Percentiles rank a stretch among this genome's conserved stretches.
phyloP scores from a whole-genome alignment of 2,888 invertebrate genomes.

The Argyresthia goedartella region DNA sequence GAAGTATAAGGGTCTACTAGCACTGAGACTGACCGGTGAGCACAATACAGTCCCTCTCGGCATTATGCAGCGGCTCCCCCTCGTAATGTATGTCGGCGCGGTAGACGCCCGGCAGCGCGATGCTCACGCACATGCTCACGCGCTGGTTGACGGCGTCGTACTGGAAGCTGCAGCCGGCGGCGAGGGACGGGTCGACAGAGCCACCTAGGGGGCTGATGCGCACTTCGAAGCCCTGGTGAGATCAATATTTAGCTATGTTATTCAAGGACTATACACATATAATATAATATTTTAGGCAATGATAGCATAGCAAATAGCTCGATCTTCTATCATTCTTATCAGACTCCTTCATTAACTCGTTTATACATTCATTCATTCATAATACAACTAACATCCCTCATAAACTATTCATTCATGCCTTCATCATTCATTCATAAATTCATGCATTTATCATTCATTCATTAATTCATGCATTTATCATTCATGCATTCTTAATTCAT shows the following conservation, averaged over 20 bases:
- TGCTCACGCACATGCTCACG: conserved; percentile 81
- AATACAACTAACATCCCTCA: too few relatives aligned
- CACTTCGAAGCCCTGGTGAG: conserved; percentile 73
- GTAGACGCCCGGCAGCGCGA: conserved; percentile 85
- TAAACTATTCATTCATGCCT: too few relatives aligned
- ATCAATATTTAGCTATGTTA: neutral
- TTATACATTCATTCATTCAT: too few relatives aligned
- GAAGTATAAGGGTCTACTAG: too few relatives aligned
- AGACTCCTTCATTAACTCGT: too few relatives aligned
- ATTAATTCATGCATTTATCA: too few relatives aligned
- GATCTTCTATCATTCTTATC: too few relatives aligned
- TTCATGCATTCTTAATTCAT: too few relatives aligned
- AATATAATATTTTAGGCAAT: too few relatives aligned
- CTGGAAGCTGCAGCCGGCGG: conserved; percentile 72
- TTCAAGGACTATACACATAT: neutral
- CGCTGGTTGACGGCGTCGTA: conserved; percentile 86
- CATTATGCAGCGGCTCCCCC: conserved; percentile 83
- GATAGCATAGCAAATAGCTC: too few relatives aligned
- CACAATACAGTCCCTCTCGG: conserved; percentile 93
- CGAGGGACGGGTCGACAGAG: conserved; percentile 62
- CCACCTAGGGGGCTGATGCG: conserved; percentile 73
- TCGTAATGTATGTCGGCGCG: conserved; percentile 84
- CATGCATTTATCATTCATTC: too few relatives aligned
- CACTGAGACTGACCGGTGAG: conserved; percentile 79
- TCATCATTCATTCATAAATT: too few relatives aligned